Evolutionary conservation across 2,888 invertebrate species (phyloP).

Genomic region (Amiota communis): DNA sequence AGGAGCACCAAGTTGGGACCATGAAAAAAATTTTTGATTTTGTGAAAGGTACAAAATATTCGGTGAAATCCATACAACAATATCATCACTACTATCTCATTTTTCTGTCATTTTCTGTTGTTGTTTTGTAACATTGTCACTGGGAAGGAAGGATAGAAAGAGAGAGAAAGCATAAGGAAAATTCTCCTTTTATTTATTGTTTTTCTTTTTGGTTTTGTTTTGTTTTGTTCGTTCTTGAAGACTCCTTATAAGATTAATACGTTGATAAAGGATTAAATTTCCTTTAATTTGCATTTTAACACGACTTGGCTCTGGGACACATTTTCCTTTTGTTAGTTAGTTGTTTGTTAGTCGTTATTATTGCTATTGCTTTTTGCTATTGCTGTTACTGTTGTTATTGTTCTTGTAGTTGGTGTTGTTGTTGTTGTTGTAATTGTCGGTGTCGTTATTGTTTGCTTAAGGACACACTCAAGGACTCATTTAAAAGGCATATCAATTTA

Average conservation of each 20-base stretch:
- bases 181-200: conserved; percentile 1
- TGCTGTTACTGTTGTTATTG: conserved; percentile 4
- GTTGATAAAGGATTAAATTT: conserved; percentile 49
- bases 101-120: too few species aligned
- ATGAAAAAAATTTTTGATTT: too few species aligned
- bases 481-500: conserved; percentile 66
- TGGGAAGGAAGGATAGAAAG: too few species aligned
- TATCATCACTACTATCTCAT: too few species aligned
- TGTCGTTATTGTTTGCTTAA: conserved; percentile 8
- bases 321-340: neutral
- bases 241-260: conserved; percentile 44
- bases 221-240: conserved; percentile 51
- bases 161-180: too few species aligned
- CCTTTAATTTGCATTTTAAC: conserved; percentile 52
- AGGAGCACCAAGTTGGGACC: too few species aligned
- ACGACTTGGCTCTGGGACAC: neutral
- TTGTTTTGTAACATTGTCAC: too few species aligned
- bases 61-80: too few species aligned
- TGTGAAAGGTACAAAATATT: too few species aligned
- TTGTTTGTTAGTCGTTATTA: neutral
- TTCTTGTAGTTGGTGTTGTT: neutral
- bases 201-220: conserved; percentile 25
- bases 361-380: too few species aligned
- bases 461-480: conserved; percentile 27
- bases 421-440: neutral